Evolutionary conservation across 2,113 vertebrate genomes (phyloP).

Genomic region (Toxostoma redivivum): DNA sequence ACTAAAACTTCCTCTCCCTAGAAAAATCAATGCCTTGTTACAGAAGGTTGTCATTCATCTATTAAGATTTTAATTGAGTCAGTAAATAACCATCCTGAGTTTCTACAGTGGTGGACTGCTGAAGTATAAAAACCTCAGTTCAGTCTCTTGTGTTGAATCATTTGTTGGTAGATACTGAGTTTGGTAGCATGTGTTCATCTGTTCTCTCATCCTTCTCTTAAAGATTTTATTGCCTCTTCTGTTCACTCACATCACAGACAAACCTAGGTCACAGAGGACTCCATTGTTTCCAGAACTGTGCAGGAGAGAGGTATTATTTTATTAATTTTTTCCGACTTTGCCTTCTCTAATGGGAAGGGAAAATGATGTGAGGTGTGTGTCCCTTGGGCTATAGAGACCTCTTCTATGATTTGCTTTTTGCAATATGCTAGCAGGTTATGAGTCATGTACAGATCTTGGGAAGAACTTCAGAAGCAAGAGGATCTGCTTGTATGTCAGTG

Average conservation of each 20-base stretch:
- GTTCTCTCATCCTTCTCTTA: not conserved
- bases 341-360: not conserved
- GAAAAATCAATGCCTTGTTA: not conserved
- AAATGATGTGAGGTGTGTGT: not conserved
- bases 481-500: not conserved
- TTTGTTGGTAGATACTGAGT: not conserved
- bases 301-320: not conserved
- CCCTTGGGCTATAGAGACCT: not conserved
- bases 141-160: not conserved
- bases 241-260: not conserved
- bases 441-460: not conserved
- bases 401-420: not conserved
- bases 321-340: not conserved
- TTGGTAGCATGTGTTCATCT: not conserved
- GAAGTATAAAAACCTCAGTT: not conserved
- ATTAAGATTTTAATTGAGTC: not conserved
- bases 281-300: not conserved
- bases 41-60: not conserved
- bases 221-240: not conserved
- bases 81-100: not conserved
- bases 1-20: not conserved
- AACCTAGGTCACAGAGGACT: not conserved
- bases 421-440: not conserved
- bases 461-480: not conserved
- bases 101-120: not conserved